Percentiles rank a stretch among this genome's conserved stretches.
phyloP scores from a whole-genome alignment of 2,113 vertebrate species.

The Cheilinus undulatus region DNA sequence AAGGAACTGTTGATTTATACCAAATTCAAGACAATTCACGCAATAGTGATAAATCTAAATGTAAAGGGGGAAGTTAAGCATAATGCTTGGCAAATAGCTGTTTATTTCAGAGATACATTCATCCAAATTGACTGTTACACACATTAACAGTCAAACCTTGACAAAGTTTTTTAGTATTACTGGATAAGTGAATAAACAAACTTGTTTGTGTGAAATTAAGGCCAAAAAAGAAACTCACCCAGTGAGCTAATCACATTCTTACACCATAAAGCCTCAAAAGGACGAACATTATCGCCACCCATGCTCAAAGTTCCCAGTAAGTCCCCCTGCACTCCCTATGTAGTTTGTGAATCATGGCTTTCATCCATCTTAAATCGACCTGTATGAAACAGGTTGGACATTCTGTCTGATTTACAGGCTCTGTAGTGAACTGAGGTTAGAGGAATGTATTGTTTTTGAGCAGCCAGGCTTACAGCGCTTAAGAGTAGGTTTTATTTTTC shows the following conservation, averaged over 20 bases:
- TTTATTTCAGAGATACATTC: too few relatives aligned
- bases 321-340: conserved; percentile 45
- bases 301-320: conserved; percentile 37
- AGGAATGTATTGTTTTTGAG: conserved; percentile 83
- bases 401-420: conserved; percentile 64
- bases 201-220: neutral
- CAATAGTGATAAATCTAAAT: too few relatives aligned
- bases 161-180: too few relatives aligned
- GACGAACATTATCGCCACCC: conserved; percentile 26
- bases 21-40: neutral
- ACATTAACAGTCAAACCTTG: too few relatives aligned
- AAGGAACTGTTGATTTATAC: neutral
- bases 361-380: conserved; percentile 34
- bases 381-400: conserved; percentile 31
- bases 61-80: neutral
- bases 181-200: too few relatives aligned
- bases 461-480: conserved; percentile 70
- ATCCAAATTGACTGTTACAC: too few relatives aligned
- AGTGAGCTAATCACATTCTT: conserved; percentile 3
- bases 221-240: neutral
- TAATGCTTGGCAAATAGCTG: too few relatives aligned
- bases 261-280: conserved; percentile 10
- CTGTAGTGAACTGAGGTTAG: conserved; percentile 32
- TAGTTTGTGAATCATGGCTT: conserved; percentile 54
- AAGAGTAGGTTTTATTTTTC: conserved; percentile 52